phyloP scores from a whole-genome alignment of 2,113 vertebrate species.

The Hemichromis elongatus region DNA sequence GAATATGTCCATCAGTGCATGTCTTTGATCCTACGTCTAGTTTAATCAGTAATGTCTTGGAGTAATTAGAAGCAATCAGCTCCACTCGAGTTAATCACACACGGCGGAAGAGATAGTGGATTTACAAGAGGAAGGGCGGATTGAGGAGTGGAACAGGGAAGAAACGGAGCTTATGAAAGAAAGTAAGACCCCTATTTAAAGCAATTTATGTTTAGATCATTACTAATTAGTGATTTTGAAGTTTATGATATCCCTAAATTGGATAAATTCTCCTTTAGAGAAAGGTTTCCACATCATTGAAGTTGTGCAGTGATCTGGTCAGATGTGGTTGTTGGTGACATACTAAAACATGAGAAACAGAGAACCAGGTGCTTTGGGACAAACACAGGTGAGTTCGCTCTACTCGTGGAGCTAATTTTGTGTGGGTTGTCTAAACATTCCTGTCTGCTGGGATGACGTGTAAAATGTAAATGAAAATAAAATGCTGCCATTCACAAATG shows the following conservation, averaged over 20 bases:
- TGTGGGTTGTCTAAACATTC: background rate
- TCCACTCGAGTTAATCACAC: slow-evolving; percentile 21
- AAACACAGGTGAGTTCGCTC: background rate
- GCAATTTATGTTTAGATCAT: background rate
- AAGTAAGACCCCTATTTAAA: background rate
- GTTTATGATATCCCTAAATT: background rate
- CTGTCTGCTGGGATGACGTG: background rate
- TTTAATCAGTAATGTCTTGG: slow-evolving; percentile 26
- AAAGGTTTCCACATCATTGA: background rate
- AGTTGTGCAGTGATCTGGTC: background rate
- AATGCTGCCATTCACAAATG: background rate
- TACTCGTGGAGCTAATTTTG: background rate
- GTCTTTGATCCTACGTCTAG: background rate
- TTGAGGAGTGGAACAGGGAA: background rate
- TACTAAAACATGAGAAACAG: background rate
- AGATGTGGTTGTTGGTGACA: background rate
- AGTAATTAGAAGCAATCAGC: slow-evolving; percentile 46
- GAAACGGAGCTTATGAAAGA: background rate
- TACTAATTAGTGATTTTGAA: background rate
- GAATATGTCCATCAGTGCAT: background rate
- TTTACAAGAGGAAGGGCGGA: background rate
- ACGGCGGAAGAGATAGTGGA: background rate
- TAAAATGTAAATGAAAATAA: background rate
- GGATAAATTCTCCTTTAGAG: background rate
- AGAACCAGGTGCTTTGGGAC: background rate